Base-by-base conservation (phyloP, 2,113 vertebrate species). In the Glaucomys volans region DNA sequence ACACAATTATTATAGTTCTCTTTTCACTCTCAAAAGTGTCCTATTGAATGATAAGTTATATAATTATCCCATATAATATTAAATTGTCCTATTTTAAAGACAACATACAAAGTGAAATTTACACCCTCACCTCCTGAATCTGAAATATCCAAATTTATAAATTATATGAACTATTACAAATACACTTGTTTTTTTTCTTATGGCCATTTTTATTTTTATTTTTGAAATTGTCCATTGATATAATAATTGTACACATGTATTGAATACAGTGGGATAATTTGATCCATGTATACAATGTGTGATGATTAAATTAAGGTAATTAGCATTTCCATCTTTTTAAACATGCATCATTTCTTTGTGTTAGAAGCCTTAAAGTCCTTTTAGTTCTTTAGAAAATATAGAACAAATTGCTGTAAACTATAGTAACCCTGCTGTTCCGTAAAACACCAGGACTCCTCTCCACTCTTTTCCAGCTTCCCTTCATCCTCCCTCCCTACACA, bases 1-100 rank as follows among this genome's bases (percentile, higher is more conserved):
- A 16, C 35, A 18, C 47, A 69, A 57, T 52, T 42, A 54, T 69
- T 67, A 79, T 0, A 66, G 30, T 2, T 66, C 37, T 37, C 47
- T 6, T 47, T 79, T 64, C n/a, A n/a, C 9, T 86, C 59, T 89
- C 40, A 72, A 44, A 90, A 85, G 28, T 86, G 18, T 32, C n/a
- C 52, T 74, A 4, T 28, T 69, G 75, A 93, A 37, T 67, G 44
- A 47, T 22, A 88, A 86, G n/a, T 40, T 79, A 64, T 32, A n/a
- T 6, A 4, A 75, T 84, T 30, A 50, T 64, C 50, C 37, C 69
- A 50, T 79, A 52, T 62, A 18, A 59, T 54, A 2, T 91, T 79
- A 90, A 82, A 7, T 24, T 94, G 4, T 67, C 16, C 35, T 77
- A 79, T 79, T 69, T 92, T 42, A 90, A 96, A 94, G 64, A 69